phyloP scores from a whole-genome alignment of 2,888 invertebrate genomes.

The Dinocampus coccinellae region DNA sequence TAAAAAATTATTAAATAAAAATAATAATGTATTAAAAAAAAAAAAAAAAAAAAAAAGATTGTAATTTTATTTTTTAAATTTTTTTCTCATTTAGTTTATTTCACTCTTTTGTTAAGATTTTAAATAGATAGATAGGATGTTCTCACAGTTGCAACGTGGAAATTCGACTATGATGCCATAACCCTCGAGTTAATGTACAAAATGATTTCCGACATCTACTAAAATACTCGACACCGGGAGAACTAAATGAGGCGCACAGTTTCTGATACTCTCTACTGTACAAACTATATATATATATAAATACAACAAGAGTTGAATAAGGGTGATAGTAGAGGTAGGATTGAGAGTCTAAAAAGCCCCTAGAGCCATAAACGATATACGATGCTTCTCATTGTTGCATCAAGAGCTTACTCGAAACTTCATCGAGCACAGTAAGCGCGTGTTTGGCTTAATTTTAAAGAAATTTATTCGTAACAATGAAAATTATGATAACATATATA shows the following conservation, averaged over 20 bases:
- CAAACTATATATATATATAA: neutral
- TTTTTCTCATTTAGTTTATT: neutral
- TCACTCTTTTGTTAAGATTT: neutral
- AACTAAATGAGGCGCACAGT: slow-evolving; percentile 23
- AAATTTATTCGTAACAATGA: neutral
- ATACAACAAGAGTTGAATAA: slow-evolving; percentile 1
- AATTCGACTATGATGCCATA: neutral
- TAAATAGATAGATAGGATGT: neutral
- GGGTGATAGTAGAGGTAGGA: neutral
- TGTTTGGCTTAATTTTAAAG: neutral
- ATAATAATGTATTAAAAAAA: too few species aligned
- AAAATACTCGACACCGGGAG: slow-evolving; percentile 30
- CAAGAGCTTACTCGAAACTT: slow-evolving; percentile 10
- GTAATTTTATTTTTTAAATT: too few species aligned
- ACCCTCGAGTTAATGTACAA: slow-evolving; percentile 23
- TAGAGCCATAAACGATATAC: slow-evolving; percentile 8
- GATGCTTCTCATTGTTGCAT: slow-evolving; percentile 20
- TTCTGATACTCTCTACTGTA: slow-evolving; percentile 18
- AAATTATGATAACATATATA: neutral
- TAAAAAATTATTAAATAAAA: too few species aligned
- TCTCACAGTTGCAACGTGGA: neutral
- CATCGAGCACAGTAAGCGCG: neutral
- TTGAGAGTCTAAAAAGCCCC: slow-evolving; percentile 10
- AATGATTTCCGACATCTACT: slow-evolving; percentile 30
- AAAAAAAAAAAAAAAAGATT: too few species aligned